phyloP scores from a whole-genome alignment of 2,113 vertebrate genomes.

The Podarcis cretensis region DNA sequence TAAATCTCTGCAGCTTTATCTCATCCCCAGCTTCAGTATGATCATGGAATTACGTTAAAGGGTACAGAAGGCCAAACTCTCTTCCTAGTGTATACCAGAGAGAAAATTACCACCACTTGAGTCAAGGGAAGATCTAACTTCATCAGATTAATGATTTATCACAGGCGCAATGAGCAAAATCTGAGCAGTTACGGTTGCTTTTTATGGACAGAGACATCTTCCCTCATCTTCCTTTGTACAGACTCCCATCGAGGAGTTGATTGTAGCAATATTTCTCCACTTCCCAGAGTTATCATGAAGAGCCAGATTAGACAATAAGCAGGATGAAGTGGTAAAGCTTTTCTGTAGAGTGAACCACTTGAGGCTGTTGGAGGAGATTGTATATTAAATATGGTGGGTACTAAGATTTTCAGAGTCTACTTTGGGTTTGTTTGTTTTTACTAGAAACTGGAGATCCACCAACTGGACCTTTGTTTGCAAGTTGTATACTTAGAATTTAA shows the following conservation, averaged over 20 bases:
- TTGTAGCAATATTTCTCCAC: conserved; percentile 37
- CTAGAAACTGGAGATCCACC: too few species aligned
- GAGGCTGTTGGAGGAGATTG: background rate
- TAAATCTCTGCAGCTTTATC: conserved; percentile 64
- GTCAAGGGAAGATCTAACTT: conserved; percentile 46
- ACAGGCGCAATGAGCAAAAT: conserved; percentile 46
- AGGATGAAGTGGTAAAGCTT: background rate
- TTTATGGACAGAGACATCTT: conserved; percentile 68
- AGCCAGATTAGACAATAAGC: background rate
- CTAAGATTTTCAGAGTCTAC: too few species aligned
- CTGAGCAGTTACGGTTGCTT: conserved; percentile 70
- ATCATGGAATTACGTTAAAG: conserved; percentile 65
- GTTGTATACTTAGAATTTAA: too few species aligned
- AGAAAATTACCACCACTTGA: conserved; percentile 64
- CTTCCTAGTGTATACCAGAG: conserved; percentile 60
- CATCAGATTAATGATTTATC: conserved; percentile 63
- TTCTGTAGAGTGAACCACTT: background rate
- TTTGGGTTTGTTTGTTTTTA: too few species aligned
- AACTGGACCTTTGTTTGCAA: too few species aligned
- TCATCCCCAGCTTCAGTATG: conserved; percentile 54
- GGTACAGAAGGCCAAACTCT: conserved; percentile 67
- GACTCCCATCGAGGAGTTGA: conserved; percentile 47
- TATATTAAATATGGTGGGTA: background rate
- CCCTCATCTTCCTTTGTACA: conserved; percentile 54
- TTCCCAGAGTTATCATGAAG: conserved; percentile 5